These are phyloP conservation scores for Aporophyla nigra DNA, from an alignment of 2,888 invertebrate species.

Conservation along the genomic window DNA sequence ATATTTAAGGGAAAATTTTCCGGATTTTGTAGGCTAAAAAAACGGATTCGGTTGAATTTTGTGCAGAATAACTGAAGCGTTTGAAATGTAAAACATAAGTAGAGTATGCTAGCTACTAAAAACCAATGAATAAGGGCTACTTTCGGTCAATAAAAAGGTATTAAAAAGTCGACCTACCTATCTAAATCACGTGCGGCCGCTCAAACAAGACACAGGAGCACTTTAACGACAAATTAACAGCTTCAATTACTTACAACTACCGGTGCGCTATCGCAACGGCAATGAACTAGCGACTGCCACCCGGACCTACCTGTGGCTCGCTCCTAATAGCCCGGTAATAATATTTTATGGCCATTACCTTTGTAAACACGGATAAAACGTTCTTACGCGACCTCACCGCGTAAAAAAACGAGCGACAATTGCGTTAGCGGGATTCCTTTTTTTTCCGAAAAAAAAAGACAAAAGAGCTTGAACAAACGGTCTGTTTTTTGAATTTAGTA, in stretches of 20 bases:
- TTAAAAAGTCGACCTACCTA: constrained; percentile 53
- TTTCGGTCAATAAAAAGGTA: constrained; percentile 36
- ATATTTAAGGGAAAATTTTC: constrained; percentile 25
- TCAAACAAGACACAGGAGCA: constrained; percentile 75
- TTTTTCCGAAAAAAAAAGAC: constrained; percentile 73
- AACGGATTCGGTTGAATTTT: background rate
- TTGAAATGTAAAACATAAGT: background rate
- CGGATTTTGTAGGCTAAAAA: background rate
- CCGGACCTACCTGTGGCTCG: constrained; percentile 87
- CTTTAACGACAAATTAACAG: constrained; percentile 83
- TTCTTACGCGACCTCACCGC: constrained; percentile 78
- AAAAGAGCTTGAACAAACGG: constrained; percentile 71
- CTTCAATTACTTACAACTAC: constrained; percentile 84
- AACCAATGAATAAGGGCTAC: background rate
- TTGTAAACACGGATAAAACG: constrained; percentile 87
- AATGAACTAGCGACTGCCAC: constrained; percentile 83
- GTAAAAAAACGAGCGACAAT: constrained; percentile 85
- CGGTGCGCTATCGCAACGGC: constrained; percentile 78
- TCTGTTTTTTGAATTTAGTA: constrained; percentile 70
- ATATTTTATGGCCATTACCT: constrained; percentile 89
- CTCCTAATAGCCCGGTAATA: constrained; percentile 86
- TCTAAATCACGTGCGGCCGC: constrained; percentile 73
- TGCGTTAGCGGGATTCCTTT: constrained; percentile 80
- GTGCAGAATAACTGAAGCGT: background rate
- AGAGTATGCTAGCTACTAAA: background rate